Evolutionary conservation across 2,797 vertebrate genomes (phyloP).

Genomic region (Cercopithecus mitis): DNA sequence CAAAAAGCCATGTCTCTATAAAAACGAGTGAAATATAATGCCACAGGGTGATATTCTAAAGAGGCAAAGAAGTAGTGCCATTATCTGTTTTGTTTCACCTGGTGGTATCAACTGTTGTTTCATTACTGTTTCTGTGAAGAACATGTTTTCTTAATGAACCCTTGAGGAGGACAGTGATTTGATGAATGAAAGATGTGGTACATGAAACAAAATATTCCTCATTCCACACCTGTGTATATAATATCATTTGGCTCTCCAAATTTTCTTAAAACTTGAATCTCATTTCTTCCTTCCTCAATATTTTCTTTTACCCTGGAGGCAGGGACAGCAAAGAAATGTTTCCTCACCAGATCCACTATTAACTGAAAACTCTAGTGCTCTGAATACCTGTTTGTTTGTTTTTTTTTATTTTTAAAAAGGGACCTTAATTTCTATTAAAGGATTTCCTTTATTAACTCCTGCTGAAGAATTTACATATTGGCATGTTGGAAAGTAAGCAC

Average conservation of each 20-base stretch:
- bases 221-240: neutral
- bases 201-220: neutral
- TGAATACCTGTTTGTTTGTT: neutral
- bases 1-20: neutral
- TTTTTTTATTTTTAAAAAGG: neutral
- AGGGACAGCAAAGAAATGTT: neutral
- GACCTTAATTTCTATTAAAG: neutral
- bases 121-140: neutral
- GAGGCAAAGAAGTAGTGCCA: neutral
- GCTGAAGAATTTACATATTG: neutral
- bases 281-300: neutral
- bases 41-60: neutral
- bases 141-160: slow-evolving; percentile 15
- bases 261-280: neutral
- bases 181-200: slow-evolving; percentile 38
- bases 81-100: neutral
- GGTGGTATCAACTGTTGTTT: neutral
- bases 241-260: neutral
- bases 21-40: neutral
- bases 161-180: slow-evolving; percentile 14
- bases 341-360: neutral
- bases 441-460: slow-evolving; percentile 30
- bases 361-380: slow-evolving; percentile 22
- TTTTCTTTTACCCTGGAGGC: neutral
- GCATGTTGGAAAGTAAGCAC: neutral